These are phyloP conservation scores for Morus bassanus DNA, from an alignment of 2,797 vertebrate species.

Conservation along the genomic window DNA sequence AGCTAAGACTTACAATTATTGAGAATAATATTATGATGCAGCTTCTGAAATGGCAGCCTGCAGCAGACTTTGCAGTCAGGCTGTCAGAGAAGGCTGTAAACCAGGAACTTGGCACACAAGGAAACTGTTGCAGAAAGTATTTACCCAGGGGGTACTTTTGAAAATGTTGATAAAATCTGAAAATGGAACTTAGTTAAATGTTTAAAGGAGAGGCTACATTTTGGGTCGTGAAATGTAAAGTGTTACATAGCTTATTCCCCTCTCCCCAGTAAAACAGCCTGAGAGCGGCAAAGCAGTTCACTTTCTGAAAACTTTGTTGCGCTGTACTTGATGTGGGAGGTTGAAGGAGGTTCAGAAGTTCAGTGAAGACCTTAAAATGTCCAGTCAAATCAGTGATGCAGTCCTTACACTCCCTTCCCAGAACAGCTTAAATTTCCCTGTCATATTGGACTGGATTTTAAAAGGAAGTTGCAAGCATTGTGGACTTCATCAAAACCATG, in stretches of 20 bases:
- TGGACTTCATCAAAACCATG: neutral
- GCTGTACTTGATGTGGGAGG: neutral
- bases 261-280: neutral
- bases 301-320: neutral
- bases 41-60: neutral
- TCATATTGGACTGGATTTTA: neutral
- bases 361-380: neutral
- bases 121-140: neutral
- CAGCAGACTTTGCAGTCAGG: neutral
- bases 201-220: neutral
- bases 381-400: rapidly evolving
- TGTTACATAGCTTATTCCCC: neutral
- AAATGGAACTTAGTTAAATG: neutral
- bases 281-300: neutral
- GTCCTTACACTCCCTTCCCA: neutral
- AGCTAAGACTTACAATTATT: neutral
- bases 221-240: neutral
- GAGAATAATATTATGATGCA: neutral
- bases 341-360: neutral
- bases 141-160: neutral
- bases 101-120: neutral
- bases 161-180: neutral
- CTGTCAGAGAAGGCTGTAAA: neutral
- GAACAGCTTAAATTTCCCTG: neutral
- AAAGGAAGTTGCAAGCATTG: neutral